Base-by-base conservation (phyloP, 2,113 vertebrate species). In the Apus apus region DNA sequence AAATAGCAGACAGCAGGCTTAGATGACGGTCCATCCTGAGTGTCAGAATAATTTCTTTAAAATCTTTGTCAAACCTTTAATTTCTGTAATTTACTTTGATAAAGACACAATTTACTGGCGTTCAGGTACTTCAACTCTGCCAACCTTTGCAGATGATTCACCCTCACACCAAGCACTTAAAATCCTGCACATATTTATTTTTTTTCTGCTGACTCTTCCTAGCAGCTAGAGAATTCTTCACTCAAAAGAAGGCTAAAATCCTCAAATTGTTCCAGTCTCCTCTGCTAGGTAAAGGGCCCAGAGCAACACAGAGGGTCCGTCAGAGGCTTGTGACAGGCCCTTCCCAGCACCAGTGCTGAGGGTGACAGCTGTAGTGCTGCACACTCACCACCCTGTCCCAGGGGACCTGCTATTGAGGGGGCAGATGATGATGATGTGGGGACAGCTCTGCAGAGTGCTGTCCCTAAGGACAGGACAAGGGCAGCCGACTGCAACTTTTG, bases 401-500 rank as follows among this genome's bases (percentile, higher is more conserved):
- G 9, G 56, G 57, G 30, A 21, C 5, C 17, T 1, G 60, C 58
- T 0, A 0, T 2, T 0, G 11, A 40, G 25, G 25, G 54, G 67
- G 8, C 48, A 73, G 45, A 3, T 32, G 23, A 30, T 1, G 22
- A 9, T 1, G 13, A 77, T 26, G 72, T 43, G 73, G 81, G 61
- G 77, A 40, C 72, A 1, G 65, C 51, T 70, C 89, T 38, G 93
- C 90, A 26, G 67, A 85, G 58, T 2, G 56, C 67, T 32, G 64
- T 86, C 94, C 88, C 96, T 6, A 53, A 93, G 91, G 88, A 90
- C 83, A 19, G 79, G 67, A 54, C 94, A 96, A 96, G 90, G 92
- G 76, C 92, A 95, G 83, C 36, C 17, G 46, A 6, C 32, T 51
- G 94, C 75, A 32, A 17, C 85, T 34, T 34, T 17, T 19, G 50